Evolutionary conservation across 2,797 vertebrate genomes (phyloP).

Genomic region (Liasis olivaceus): DNA sequence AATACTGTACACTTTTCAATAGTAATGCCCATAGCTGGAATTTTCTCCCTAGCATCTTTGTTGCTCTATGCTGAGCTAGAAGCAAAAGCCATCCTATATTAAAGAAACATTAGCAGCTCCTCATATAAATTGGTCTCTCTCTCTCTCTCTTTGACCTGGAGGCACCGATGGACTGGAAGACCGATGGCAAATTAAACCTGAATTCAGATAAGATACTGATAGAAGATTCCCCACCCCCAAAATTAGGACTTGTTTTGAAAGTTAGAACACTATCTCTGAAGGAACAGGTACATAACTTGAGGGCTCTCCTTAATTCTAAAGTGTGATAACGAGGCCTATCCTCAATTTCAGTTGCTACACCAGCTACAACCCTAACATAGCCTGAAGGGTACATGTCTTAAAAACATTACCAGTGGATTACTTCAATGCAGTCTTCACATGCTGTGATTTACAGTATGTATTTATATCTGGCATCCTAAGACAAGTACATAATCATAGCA

Average conservation of each 20-base stretch:
- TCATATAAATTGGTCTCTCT: neutral
- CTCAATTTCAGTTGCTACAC: neutral
- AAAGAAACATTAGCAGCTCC: neutral
- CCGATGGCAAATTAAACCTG: neutral
- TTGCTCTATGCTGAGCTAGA: neutral
- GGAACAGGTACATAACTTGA: neutral
- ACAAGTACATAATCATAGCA: neutral
- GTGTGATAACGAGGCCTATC: neutral
- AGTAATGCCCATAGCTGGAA: neutral
- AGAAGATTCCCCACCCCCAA: neutral
- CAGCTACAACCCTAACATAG: neutral
- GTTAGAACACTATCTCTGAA: neutral
- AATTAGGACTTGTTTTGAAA: neutral
- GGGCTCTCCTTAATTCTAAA: neutral
- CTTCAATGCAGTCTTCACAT: neutral
- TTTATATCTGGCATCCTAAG: neutral
- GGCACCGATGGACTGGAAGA: neutral
- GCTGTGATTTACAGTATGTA: neutral
- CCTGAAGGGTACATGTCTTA: neutral
- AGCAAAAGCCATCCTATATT: neutral
- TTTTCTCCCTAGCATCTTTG: neutral
- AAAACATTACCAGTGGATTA: neutral
- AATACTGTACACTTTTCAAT: neutral
- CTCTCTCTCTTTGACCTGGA: neutral
- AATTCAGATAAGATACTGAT: neutral